Conservation (phyloP, 2,888 invertebrate species). For the Muscina levida region DNA sequence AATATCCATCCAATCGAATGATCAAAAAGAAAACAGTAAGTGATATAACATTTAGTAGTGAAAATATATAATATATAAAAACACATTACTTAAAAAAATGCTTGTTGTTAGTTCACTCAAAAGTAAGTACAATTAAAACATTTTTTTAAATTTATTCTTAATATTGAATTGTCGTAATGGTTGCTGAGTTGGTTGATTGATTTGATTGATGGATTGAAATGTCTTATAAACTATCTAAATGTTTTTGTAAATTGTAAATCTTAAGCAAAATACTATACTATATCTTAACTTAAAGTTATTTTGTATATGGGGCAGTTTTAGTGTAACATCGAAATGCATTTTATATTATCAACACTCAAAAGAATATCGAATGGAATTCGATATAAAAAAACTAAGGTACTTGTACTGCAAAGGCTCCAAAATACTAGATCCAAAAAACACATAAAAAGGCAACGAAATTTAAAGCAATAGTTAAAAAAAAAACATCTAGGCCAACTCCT, state of each 20-base stretch:
- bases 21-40: slow-evolving; percentile 56
- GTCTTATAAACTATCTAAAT: slow-evolving; percentile 67
- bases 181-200: slow-evolving; percentile 75
- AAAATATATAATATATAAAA: slow-evolving; percentile 46
- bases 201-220: slow-evolving; percentile 75
- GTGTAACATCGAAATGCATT: slow-evolving; percentile 66
- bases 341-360: slow-evolving; percentile 30
- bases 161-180: slow-evolving; percentile 78
- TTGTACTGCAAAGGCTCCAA: slow-evolving; percentile 31
- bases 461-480: too few relatives aligned
- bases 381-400: slow-evolving; percentile 43
- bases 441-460: slow-evolving; percentile 6
- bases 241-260: slow-evolving; percentile 68
- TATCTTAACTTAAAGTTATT: slow-evolving; percentile 32
- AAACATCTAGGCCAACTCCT: too few relatives aligned
- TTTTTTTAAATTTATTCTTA: slow-evolving; percentile 72
- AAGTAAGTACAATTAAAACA: slow-evolving; percentile 77
- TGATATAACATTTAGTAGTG: slow-evolving; percentile 70
- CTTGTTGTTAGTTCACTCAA: slow-evolving; percentile 69
- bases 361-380: neutral
- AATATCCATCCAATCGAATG: slow-evolving; percentile 35
- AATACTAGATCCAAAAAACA: slow-evolving; percentile 21
- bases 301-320: slow-evolving; percentile 67
- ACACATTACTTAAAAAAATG: slow-evolving; percentile 56
- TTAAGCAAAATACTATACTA: slow-evolving; percentile 52